Conservation (phyloP, 2,797 vertebrate genomes). For the Bovichtus variegatus region DNA sequence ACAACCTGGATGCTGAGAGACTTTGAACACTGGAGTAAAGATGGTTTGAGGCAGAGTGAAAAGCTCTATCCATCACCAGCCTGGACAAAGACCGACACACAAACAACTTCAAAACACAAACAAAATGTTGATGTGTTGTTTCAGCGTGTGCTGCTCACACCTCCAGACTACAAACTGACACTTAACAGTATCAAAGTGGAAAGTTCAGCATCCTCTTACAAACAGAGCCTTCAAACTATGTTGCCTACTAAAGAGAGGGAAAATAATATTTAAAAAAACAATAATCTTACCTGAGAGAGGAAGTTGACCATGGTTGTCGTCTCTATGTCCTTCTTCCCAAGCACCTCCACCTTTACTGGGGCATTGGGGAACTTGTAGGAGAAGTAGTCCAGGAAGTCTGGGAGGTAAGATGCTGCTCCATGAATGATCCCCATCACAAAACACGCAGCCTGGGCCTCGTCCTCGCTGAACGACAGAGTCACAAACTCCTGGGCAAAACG, state of each 20-base stretch:
- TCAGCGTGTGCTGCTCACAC: constrained; percentile 37
- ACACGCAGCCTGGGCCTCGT: constrained; percentile 88
- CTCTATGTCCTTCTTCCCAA: constrained; percentile 99
- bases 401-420: constrained; percentile 97
- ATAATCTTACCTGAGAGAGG: constrained; percentile 92
- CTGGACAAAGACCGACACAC: constrained; percentile 15
- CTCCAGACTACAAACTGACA: constrained; percentile 30
- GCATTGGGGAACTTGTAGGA: constrained; percentile 97
- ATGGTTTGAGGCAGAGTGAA: background rate
- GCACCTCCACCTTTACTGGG: constrained; percentile 99
- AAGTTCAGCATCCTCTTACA: background rate
- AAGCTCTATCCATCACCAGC: constrained; percentile 5
- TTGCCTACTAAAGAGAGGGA: background rate
- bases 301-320: constrained; percentile 99
- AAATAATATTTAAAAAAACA: background rate
- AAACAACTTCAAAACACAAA: background rate
- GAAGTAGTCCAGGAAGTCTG: constrained; percentile 99
- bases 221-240: background rate
- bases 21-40: constrained; percentile 12
- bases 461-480: constrained; percentile 94
- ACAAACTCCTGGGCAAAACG: constrained; percentile 95
- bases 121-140: constrained; percentile 2
- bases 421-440: constrained; percentile 99
- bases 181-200: constrained; percentile 18
- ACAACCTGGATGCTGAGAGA: constrained; percentile 9